Conservation (phyloP, 2,797 vertebrate species). For the Ctenopoma kingsleyae region DNA sequence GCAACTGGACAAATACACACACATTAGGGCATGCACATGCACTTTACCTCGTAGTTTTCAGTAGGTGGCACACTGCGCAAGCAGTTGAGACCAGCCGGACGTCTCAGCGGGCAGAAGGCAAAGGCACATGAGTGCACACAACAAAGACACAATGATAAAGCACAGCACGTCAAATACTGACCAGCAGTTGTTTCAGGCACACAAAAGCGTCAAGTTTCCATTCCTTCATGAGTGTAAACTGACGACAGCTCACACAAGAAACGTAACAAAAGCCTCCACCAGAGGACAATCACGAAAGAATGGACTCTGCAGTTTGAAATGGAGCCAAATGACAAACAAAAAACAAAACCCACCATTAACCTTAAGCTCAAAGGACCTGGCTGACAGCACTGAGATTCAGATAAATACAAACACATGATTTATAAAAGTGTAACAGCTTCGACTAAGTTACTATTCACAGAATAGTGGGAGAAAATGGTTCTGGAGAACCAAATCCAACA, state of each 20-base stretch:
- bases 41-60: constrained; percentile 76
- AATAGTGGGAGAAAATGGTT: constrained; percentile 52
- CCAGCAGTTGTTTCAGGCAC: constrained; percentile 71
- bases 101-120: constrained; percentile 78
- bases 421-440: constrained; percentile 9
- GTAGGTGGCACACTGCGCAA: constrained; percentile 82
- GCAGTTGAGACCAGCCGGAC: constrained; percentile 80
- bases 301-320: constrained; percentile 59
- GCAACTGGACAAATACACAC: constrained; percentile 52
- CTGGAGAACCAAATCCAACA: constrained; percentile 44
- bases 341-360: constrained; percentile 36
- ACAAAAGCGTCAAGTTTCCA: constrained; percentile 61
- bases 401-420: constrained; percentile 37
- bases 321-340: constrained; percentile 49
- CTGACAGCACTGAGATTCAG: constrained; percentile 18
- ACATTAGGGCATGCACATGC: constrained; percentile 60
- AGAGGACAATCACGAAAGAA: constrained; percentile 47
- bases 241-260: background rate
- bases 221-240: constrained; percentile 51
- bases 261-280: constrained; percentile 14
- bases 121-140: constrained; percentile 57
- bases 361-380: constrained; percentile 31
- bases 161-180: constrained; percentile 75
- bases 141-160: constrained; percentile 71
- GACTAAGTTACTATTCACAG: constrained; percentile 68